Evolutionary conservation across 2,888 invertebrate species (phyloP).

Genomic region (Aporophyla nigra): DNA sequence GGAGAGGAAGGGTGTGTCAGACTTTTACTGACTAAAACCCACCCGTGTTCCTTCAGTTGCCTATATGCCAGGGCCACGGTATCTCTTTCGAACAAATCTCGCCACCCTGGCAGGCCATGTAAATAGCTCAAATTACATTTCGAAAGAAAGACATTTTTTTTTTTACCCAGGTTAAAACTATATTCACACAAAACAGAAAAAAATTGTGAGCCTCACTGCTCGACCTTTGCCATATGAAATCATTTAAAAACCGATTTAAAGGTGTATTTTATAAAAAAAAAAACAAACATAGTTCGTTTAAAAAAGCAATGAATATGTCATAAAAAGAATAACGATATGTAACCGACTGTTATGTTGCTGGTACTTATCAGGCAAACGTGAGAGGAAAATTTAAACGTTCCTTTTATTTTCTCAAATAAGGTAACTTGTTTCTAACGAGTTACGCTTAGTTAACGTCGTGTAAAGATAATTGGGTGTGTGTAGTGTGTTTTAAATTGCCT

Average conservation of each 20-base stretch:
- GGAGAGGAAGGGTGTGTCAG: no score
- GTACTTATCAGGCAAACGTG: not conserved
- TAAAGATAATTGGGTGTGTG: conserved; percentile 11
- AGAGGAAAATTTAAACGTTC: not conserved
- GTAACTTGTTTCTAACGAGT: not conserved
- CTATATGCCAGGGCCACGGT: no score
- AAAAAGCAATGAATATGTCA: not conserved
- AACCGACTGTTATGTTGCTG: not conserved
- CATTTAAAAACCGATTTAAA: not conserved
- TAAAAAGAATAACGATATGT: not conserved
- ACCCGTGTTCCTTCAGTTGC: no score
- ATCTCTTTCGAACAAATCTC: no score
- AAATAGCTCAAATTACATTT: not conserved
- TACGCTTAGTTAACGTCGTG: not conserved
- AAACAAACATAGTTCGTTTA: not conserved
- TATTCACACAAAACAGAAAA: no score
- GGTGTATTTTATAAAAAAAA: not conserved
- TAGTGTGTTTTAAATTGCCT: conserved; percentile 1
- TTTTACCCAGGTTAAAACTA: no score
- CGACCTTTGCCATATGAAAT: no score
- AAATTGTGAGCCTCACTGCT: no score
- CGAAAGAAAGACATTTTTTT: no score
- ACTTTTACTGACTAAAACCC: no score
- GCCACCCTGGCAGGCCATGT: no score
- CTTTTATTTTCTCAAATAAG: not conserved